These are phyloP conservation scores for Musca vetustissima DNA, from an alignment of 1,140 invertebrate genomes.

Conservation along the genomic window DNA sequence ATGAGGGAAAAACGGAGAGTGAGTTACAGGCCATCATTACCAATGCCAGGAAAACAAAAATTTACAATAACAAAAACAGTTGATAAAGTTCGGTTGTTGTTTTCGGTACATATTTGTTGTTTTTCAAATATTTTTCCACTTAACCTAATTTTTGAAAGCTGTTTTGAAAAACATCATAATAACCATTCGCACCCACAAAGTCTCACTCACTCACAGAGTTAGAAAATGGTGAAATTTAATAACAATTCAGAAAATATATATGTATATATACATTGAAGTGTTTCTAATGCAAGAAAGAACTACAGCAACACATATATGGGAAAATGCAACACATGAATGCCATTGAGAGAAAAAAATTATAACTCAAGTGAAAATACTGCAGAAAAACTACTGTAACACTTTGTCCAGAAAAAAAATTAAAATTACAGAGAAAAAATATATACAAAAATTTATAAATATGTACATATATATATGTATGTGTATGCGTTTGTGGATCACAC, in stretches of 20 bases:
- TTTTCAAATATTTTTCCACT: constrained; percentile 15
- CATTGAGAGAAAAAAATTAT: not conserved
- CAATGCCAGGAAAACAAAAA: too few species aligned
- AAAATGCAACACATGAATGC: constrained; percentile 1
- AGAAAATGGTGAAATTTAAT: constrained; percentile 42
- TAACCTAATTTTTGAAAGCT: constrained; percentile 14
- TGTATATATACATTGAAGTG: not conserved
- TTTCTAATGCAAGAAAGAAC: constrained; percentile 10
- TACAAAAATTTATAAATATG: not conserved
- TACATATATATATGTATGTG: too few species aligned
- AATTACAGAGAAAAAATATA: constrained; percentile 14
- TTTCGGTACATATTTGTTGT: too few species aligned
- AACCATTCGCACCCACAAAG: too few species aligned
- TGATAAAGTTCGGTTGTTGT: too few species aligned
- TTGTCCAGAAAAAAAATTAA: constrained; percentile 16
- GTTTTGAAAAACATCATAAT: constrained; percentile 9
- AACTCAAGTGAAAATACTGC: not conserved
- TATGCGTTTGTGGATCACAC: too few species aligned
- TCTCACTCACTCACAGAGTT: too few species aligned
- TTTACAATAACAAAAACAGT: too few species aligned
- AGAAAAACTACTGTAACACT: too few species aligned
- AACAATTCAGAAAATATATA: constrained; percentile 14
- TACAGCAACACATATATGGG: not conserved
- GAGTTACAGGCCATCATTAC: too few species aligned
- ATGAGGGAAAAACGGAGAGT: too few species aligned